Conservation (phyloP, 2,888 invertebrate species). For the Harmothoe impar region DNA sequence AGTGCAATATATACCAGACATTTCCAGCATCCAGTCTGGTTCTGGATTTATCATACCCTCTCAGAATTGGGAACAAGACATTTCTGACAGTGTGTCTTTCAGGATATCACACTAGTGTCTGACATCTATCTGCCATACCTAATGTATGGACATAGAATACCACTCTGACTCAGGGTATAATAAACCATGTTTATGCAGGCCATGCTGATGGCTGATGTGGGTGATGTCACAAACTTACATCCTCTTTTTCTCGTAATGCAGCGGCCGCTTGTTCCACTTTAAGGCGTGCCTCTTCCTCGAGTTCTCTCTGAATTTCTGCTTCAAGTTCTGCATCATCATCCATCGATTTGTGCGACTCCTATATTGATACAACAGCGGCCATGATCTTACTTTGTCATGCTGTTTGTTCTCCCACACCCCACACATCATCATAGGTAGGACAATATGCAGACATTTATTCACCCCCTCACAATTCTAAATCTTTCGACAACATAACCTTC, state of each 20-base stretch:
- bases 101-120: too few relatives aligned
- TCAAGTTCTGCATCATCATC: conserved; percentile 80
- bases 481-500: too few relatives aligned
- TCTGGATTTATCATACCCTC: too few relatives aligned
- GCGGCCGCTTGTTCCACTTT: conserved; percentile 50
- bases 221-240: conserved; percentile 57
- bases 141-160: too few relatives aligned
- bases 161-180: neutral
- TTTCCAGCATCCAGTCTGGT: too few relatives aligned
- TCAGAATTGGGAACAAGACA: too few relatives aligned
- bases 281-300: conserved; percentile 70
- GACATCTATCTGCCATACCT: too few relatives aligned
- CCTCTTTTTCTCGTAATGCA: conserved; percentile 54
- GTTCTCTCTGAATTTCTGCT: conserved; percentile 74
- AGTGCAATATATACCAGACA: too few relatives aligned
- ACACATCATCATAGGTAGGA: neutral
- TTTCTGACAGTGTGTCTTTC: too few relatives aligned
- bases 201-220: neutral
- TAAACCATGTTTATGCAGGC: neutral
- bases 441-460: neutral
- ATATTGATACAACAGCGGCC: conserved; percentile 58
- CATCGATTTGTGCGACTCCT: conserved; percentile 88
- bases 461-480: too few relatives aligned
- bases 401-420: neutral
- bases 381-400: neutral